Evolutionary conservation across 2,113 vertebrate genomes (phyloP).

Genomic region (Saguinus midas): DNA sequence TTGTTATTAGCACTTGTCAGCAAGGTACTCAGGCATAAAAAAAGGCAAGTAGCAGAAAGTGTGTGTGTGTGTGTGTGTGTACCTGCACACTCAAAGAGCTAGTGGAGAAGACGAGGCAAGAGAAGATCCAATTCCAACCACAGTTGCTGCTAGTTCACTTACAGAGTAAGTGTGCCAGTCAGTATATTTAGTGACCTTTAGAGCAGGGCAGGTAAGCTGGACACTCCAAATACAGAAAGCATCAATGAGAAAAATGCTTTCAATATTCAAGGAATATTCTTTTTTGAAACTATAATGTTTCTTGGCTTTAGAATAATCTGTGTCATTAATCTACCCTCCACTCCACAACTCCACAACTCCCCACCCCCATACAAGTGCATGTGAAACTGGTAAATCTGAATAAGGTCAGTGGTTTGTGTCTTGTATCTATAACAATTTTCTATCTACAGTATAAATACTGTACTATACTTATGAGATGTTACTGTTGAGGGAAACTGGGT

Average conservation of each 20-base stretch:
- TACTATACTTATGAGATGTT: not conserved
- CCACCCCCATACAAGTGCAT: not conserved
- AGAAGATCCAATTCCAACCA: constrained; percentile 61
- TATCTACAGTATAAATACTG: not conserved
- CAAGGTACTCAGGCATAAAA: constrained; percentile 88
- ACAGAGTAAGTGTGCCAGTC: constrained; percentile 46
- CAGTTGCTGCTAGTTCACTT: constrained; percentile 72
- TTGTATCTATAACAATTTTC: not conserved
- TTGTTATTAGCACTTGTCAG: constrained; percentile 89
- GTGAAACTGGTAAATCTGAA: not conserved
- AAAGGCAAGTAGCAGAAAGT: constrained; percentile 81
- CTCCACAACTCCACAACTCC: fast-evolving
- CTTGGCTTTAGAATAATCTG: constrained; percentile 3
- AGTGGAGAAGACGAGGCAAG: not conserved
- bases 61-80: not conserved
- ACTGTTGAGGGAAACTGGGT: not conserved
- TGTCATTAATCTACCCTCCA: not conserved
- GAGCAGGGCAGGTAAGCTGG: constrained; percentile 27
- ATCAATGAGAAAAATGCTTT: constrained; percentile 35
- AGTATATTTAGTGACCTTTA: constrained; percentile 37
- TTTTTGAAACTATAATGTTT: not conserved
- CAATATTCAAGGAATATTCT: not conserved
- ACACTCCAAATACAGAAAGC: constrained; percentile 41
- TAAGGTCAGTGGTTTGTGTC: not conserved
- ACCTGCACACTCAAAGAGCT: not conserved